Evolutionary conservation across 2,888 invertebrate genomes (phyloP).

Genomic region (Notodonta dromedarius): DNA sequence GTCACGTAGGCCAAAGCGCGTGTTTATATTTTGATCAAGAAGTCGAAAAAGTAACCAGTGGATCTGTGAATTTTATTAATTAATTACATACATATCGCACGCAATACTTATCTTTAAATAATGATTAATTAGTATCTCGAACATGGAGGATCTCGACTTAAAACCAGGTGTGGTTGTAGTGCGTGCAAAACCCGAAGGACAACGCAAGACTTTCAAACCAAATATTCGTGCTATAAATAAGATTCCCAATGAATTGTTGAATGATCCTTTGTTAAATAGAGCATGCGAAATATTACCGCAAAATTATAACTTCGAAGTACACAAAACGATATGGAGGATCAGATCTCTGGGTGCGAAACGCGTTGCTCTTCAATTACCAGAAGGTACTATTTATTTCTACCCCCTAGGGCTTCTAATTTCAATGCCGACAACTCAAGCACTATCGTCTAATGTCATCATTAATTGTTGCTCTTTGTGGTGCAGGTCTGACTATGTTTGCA

Average conservation of each 20-base stretch:
- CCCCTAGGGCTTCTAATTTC: neutral
- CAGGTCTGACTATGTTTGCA: conserved; percentile 93
- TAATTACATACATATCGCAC: neutral
- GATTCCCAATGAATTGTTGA: conserved; percentile 91
- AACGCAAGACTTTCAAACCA: conserved; percentile 91
- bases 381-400: conserved; percentile 81
- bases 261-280: conserved; percentile 89
- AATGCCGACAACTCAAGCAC: too few species aligned
- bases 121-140: conserved; percentile 20
- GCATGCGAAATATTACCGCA: conserved; percentile 91
- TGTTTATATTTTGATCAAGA: conserved; percentile 63
- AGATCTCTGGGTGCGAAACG: conserved; percentile 91
- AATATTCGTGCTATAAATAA: conserved; percentile 88
- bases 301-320: conserved; percentile 99
- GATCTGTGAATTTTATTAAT: conserved; percentile 41
- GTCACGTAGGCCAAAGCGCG: conserved; percentile 79
- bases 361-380: conserved; percentile 98
- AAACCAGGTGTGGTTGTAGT: conserved; percentile 86
- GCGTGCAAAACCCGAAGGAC: conserved; percentile 88
- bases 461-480: neutral
- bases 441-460: neutral
- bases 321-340: conserved; percentile 99
- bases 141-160: conserved; percentile 66
- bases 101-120: neutral
- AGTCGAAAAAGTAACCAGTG: conserved; percentile 9